Percentiles rank a stretch among this genome's conserved stretches.
These are phyloP conservation scores for Anas platyrhynchos DNA, from an alignment of 2,113 vertebrate species.

Conservation along the genomic window DNA sequence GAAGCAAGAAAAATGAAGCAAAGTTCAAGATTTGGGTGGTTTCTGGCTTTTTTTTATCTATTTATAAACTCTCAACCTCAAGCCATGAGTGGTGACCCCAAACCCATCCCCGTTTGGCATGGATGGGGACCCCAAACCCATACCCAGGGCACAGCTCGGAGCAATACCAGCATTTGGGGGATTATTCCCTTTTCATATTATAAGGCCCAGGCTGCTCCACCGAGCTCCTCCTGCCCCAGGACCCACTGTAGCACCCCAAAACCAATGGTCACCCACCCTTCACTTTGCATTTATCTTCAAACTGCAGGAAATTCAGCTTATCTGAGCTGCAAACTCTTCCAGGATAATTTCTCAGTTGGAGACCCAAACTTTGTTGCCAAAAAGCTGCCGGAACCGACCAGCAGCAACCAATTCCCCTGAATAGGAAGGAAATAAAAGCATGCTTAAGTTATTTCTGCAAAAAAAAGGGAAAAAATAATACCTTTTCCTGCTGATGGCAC, in stretches of 20 bases:
- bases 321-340: background rate
- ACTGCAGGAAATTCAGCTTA: background rate
- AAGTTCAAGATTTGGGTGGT: background rate
- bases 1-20: background rate
- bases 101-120: background rate
- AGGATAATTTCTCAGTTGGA: background rate
- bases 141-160: background rate
- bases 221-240: background rate
- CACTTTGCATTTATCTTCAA: background rate
- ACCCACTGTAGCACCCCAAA: background rate
- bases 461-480: background rate
- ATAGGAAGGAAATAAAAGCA: conserved; percentile 11
- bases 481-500: background rate
- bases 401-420: background rate
- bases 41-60: background rate
- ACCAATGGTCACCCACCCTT: background rate
- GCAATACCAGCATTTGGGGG: background rate
- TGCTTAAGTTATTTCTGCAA: conserved; percentile 10
- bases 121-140: background rate
- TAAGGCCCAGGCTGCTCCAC: too few relatives aligned
- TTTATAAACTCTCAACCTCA: background rate
- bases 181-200: too few relatives aligned
- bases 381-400: background rate
- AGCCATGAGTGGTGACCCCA: background rate
- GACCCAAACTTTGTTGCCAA: background rate